phyloP scores from a whole-genome alignment of 2,888 invertebrate genomes.

The Amblyjoppa proteus region DNA sequence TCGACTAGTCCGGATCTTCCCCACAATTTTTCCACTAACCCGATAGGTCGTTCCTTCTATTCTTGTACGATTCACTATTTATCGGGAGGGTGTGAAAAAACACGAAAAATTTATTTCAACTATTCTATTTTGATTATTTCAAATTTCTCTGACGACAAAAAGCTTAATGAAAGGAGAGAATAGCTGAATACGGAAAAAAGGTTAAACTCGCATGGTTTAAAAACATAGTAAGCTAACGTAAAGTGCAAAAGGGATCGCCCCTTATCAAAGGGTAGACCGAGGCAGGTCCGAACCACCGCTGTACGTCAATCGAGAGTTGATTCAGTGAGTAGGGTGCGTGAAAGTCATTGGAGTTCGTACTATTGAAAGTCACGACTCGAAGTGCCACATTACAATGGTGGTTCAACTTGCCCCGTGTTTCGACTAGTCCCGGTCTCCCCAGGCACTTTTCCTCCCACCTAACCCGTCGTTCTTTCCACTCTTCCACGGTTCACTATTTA shows the following conservation, averaged over 20 bases:
- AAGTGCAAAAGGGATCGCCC: neutral
- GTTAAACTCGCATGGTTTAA: too few species aligned
- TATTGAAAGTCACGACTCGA: neutral
- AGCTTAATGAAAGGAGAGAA: neutral
- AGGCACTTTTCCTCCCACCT: neutral
- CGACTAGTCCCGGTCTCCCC: neutral
- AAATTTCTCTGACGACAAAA: constrained; percentile 19
- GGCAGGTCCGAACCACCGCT: too few species aligned
- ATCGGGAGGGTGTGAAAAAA: neutral
- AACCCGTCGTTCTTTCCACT: neutral
- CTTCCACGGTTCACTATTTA: neutral
- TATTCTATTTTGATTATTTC: neutral
- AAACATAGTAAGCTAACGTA: too few species aligned
- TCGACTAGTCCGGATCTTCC: too few species aligned
- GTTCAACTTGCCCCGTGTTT: neutral
- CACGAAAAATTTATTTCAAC: neutral
- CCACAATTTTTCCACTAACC: neutral
- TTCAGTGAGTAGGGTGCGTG: neutral
- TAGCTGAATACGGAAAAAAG: neutral
- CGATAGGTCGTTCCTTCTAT: neutral
- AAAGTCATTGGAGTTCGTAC: neutral
- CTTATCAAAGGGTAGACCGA: too few species aligned
- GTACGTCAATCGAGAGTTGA: too few species aligned
- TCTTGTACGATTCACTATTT: neutral
- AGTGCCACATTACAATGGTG: neutral